Evolutionary conservation across 2,888 invertebrate species (phyloP).

Genomic region (Gymnocheta viridis): DNA sequence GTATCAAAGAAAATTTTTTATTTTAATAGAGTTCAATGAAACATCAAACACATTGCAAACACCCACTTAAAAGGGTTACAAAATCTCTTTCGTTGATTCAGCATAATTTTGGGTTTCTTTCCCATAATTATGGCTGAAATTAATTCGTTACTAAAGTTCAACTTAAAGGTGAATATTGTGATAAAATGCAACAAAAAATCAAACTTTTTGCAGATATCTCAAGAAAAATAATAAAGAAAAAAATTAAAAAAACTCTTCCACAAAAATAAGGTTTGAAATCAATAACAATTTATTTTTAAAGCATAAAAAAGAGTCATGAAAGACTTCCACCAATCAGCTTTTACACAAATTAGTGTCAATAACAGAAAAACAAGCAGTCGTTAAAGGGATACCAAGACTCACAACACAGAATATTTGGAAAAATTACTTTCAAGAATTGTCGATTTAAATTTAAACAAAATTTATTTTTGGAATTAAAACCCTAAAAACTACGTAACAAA

Average conservation of each 20-base stretch:
- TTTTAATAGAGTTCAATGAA: conserved; percentile 7
- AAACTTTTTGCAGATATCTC: background rate
- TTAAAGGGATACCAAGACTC: background rate
- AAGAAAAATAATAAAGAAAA: background rate
- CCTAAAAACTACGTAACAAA: background rate
- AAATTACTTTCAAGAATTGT: background rate
- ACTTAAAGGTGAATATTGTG: conserved; percentile 62
- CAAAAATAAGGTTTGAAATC: conserved; percentile 4
- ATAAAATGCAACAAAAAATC: conserved; percentile 47
- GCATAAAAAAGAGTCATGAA: conserved; percentile 2
- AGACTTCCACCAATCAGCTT: conserved; percentile 15
- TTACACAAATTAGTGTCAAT: conserved; percentile 60
- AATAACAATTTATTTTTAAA: conserved; percentile 16
- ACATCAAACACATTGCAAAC: background rate
- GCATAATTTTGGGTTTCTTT: conserved; percentile 54
- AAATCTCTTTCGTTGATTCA: conserved; percentile 3
- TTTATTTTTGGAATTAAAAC: background rate
- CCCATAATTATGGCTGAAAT: conserved; percentile 62
- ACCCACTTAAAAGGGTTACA: background rate
- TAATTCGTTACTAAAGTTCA: conserved; percentile 56
- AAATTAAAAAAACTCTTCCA: background rate
- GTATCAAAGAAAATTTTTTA: background rate
- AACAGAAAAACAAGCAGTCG: conserved; percentile 34
- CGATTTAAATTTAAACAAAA: background rate
- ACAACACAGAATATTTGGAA: background rate